Evolutionary conservation across 2,888 invertebrate species (phyloP).

Genomic region (Danaus chrysippus): DNA sequence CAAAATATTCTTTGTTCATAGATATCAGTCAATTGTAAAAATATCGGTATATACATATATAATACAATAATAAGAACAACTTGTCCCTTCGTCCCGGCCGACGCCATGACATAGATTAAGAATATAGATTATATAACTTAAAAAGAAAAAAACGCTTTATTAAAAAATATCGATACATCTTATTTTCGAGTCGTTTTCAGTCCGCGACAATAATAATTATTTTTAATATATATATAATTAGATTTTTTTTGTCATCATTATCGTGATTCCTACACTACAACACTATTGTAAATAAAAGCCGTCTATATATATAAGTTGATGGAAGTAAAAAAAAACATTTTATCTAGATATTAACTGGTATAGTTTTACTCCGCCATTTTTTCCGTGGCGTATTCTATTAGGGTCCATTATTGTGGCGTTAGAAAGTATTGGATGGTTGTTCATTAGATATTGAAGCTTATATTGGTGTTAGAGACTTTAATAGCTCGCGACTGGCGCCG

Average conservation of each 20-base stretch:
- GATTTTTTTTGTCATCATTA: no score
- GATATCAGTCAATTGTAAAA: no score
- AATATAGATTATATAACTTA: not conserved
- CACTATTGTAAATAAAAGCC: conserved; percentile 1
- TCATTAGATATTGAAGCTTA: conserved; percentile 27
- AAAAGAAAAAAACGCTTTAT: conserved; percentile 20
- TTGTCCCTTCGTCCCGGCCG: not conserved
- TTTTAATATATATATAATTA: no score
- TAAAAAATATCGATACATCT: conserved; percentile 1
- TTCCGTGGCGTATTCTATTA: conserved; percentile 7
- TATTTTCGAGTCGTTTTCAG: not conserved
- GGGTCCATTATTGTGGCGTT: conserved; percentile 11
- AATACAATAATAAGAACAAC: not conserved
- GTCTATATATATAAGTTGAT: not conserved
- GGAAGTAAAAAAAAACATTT: not conserved
- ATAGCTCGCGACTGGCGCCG: conserved; percentile 18
- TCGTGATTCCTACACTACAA: no score
- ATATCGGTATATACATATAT: not conserved
- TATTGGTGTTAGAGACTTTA: conserved; percentile 27
- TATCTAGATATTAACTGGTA: conserved; percentile 10
- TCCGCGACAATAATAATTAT: not conserved
- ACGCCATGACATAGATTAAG: not conserved
- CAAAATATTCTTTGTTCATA: not conserved
- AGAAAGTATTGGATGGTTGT: conserved; percentile 22
- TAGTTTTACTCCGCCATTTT: conserved; percentile 24